These are phyloP conservation scores for Epinephelus awoara DNA, from an alignment of 2,797 vertebrate genomes.

Conservation along the genomic window DNA sequence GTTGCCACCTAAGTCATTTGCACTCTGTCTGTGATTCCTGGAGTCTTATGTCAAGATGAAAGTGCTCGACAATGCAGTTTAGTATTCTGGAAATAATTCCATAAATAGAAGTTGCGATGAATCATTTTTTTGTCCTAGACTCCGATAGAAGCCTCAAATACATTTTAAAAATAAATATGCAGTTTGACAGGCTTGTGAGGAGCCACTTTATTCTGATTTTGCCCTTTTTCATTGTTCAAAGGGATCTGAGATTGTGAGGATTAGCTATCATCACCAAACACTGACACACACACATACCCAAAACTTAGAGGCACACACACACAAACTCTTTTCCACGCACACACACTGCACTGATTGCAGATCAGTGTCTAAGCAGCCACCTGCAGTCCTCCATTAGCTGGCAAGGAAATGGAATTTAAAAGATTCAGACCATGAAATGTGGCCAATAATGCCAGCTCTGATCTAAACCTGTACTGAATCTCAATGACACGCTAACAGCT, in stretches of 20 bases:
- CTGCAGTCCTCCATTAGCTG: constrained; percentile 66
- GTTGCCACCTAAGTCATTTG: neutral
- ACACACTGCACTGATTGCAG: constrained; percentile 27
- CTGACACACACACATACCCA: neutral
- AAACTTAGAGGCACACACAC: constrained; percentile 1
- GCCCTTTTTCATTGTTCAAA: constrained; percentile 36
- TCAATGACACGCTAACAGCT: constrained; percentile 65
- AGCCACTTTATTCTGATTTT: constrained; percentile 34
- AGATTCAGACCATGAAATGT: constrained; percentile 78
- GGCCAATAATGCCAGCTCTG: constrained; percentile 64
- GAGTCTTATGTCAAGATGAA: neutral
- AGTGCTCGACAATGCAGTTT: neutral
- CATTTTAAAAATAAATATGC: constrained; percentile 21
- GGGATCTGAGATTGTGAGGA: constrained; percentile 35
- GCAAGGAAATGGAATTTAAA: constrained; percentile 69
- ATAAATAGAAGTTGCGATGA: constrained; percentile 19
- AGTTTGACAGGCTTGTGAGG: constrained; percentile 18
- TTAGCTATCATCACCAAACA: constrained; percentile 28
- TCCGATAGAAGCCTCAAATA: constrained; percentile 29
- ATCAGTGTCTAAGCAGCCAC: constrained; percentile 65
- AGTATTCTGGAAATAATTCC: constrained; percentile 20
- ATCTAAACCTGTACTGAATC: constrained; percentile 70
- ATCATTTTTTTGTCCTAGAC: constrained; percentile 14
- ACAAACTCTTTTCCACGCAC: constrained; percentile 5
- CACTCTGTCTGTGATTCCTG: neutral